Evolutionary conservation across 2,113 vertebrate species (phyloP).

Genomic region (Myodes glareolus): DNA sequence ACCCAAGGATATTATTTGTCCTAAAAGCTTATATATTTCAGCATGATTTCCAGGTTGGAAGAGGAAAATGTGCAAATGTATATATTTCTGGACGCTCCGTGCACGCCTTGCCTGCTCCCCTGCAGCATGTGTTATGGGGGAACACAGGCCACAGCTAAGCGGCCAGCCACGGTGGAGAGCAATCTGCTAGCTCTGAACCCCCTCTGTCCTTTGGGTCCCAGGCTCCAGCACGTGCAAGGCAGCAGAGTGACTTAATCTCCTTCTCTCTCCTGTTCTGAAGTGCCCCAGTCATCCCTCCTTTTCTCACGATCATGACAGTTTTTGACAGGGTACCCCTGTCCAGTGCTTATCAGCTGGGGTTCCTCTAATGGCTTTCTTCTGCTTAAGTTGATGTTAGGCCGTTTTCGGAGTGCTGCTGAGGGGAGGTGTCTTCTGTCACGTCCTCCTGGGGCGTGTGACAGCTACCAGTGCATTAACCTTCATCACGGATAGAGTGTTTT

Average conservation of each 20-base stretch:
- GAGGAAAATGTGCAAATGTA: not conserved
- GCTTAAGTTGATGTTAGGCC: not conserved
- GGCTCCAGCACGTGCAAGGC: not conserved
- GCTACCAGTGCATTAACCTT: not conserved
- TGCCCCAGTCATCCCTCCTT: not conserved
- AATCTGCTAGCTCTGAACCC: not conserved
- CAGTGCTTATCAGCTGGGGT: not conserved
- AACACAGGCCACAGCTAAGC: not conserved
- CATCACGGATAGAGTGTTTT: not conserved
- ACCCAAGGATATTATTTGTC: not conserved
- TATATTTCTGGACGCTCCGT: not conserved
- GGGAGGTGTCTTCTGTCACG: not conserved
- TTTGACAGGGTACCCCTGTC: not conserved
- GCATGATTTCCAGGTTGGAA: not conserved
- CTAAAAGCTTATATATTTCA: not conserved
- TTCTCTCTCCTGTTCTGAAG: not conserved
- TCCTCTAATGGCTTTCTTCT: not conserved
- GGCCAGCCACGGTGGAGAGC: not conserved
- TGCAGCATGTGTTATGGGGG: no score
- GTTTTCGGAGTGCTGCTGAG: not conserved
- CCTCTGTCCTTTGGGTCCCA: not conserved
- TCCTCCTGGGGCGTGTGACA: not conserved
- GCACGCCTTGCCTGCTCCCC: not conserved
- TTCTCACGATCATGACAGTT: not conserved
- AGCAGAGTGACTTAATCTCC: rapidly evolving